Base-by-base conservation (phyloP, 2,888 invertebrate species). In the Podotricha telesiphe region DNA sequence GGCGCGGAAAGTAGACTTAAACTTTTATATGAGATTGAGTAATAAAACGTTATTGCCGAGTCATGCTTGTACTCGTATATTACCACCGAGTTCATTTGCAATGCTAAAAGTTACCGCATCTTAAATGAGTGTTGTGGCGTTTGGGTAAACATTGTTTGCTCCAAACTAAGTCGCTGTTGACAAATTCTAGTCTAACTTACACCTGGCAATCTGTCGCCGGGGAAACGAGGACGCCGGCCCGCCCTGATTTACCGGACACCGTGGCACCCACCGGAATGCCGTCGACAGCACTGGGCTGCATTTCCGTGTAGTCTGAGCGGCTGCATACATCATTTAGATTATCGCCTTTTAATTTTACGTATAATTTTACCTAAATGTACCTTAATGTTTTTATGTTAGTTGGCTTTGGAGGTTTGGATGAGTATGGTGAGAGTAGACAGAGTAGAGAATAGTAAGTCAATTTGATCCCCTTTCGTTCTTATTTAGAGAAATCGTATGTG, bases 191-290 rank as follows among this genome's bases (percentile, higher is more conserved):
- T 51, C 19, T 34, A 45, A 61, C 42, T 55, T 53, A 42, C 53
- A 67, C 67, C 67, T 61, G 48, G 59, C 66, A 40, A 67, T 67
- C 62, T 67, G 67, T 67, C 61, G 47, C 50, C 19, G 42, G 17
- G 66, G 42, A 56, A 65, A 65, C 65, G 56, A 65, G 56, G 56
- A 28, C 61, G 45, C 55, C 55, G 55, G 34, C 37, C 28, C 28
- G 65, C 51, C 17, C 51, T 67, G 61, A 61, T 61, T 67, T 67
- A 67, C 67, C 61, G 53, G 67, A 62, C 67, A 53, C 28, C 55
- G n/a, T 10, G 11, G 6, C 55, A 17, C 47, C 48, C 40, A 37
- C 66, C 58, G 61, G 53, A 53, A 67, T 53, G 67, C 37, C 66
- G 67, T 48, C 50, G 62, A 34, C 48, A 62, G 34, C 20, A 15